phyloP scores from a whole-genome alignment of 2,113 vertebrate genomes.

The Corythoichthys haematopterus region DNA sequence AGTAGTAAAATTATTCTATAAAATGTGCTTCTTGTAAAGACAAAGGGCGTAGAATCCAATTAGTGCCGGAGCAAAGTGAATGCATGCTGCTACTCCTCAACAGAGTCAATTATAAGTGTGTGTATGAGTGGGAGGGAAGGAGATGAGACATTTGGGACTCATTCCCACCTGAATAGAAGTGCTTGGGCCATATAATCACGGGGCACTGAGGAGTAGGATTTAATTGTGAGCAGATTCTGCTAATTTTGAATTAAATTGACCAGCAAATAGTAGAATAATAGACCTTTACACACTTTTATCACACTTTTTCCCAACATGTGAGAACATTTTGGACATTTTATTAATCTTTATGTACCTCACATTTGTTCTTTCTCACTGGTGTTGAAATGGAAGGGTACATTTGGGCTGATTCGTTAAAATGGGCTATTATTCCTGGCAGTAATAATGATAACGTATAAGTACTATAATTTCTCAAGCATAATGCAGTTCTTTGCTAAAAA shows the following conservation, averaged over 20 bases:
- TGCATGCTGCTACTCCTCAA: constrained; percentile 56
- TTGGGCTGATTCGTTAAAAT: neutral
- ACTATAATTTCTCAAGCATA: neutral
- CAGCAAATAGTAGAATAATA: neutral
- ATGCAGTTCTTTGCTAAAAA: neutral
- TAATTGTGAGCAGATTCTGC: neutral
- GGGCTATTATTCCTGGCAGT: neutral
- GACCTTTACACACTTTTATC: neutral
- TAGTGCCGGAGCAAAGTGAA: constrained; percentile 57
- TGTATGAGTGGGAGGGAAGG: constrained; percentile 6
- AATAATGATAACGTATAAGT: neutral
- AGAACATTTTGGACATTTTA: neutral
- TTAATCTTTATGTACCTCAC: neutral
- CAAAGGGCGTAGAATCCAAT: constrained; percentile 66
- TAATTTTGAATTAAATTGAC: constrained; percentile 1
- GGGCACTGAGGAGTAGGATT: constrained; percentile 26
- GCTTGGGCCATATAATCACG: constrained; percentile 47
- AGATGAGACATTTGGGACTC: constrained; percentile 52
- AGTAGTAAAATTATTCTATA: constrained; percentile 57
- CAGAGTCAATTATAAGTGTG: constrained; percentile 61
- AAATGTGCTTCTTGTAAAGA: constrained; percentile 65
- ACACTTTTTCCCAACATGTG: neutral
- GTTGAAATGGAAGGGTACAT: neutral
- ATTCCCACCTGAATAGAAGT: constrained; percentile 47
- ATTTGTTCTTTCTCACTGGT: neutral